A percentile compares a stretch with the other conserved stretches of the same genome.
phyloP scores from a whole-genome alignment of 2,797 vertebrate species.

The Enteromius radiatus region DNA sequence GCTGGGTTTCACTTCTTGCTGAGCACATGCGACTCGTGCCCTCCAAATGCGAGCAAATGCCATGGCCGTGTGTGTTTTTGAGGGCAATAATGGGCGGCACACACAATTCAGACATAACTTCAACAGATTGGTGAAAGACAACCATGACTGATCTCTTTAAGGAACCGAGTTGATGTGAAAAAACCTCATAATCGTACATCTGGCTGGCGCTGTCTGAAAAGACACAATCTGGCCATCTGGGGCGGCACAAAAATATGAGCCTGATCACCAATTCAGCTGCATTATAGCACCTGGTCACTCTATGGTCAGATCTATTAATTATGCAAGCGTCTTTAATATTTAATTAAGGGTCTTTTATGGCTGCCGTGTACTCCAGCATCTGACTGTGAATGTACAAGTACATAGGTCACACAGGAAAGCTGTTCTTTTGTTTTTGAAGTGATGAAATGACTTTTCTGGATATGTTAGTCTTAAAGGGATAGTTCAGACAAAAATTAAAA shows the following conservation, averaged over 20 bases:
- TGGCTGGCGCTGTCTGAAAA: conserved; percentile 39
- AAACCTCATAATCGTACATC: conserved; percentile 49
- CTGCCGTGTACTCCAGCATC: neutral
- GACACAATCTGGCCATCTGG: conserved; percentile 45
- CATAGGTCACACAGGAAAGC: neutral
- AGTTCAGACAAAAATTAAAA: too few relatives aligned
- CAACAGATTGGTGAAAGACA: conserved; percentile 19
- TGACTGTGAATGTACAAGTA: neutral
- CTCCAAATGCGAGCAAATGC: conserved; percentile 26
- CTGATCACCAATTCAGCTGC: conserved; percentile 48
- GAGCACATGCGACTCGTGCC: conserved; percentile 53
- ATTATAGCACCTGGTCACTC: conserved; percentile 43
- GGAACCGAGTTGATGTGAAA: conserved; percentile 41
- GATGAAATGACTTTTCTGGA: neutral
- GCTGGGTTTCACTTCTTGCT: conserved; percentile 63
- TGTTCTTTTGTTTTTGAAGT: neutral
- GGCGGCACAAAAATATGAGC: conserved; percentile 1
- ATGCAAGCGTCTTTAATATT: conserved; percentile 47
- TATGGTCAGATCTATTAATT: conserved; percentile 45
- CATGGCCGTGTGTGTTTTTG: neutral
- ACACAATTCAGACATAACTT: conserved; percentile 1
- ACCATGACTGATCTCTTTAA: conserved; percentile 42
- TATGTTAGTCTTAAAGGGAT: too few relatives aligned
- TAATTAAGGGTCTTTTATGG: conserved; percentile 37
- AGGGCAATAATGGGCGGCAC: conserved; percentile 19